Evolutionary conservation across 2,113 vertebrate genomes (phyloP).

Genomic region (Ameiurus melas): DNA sequence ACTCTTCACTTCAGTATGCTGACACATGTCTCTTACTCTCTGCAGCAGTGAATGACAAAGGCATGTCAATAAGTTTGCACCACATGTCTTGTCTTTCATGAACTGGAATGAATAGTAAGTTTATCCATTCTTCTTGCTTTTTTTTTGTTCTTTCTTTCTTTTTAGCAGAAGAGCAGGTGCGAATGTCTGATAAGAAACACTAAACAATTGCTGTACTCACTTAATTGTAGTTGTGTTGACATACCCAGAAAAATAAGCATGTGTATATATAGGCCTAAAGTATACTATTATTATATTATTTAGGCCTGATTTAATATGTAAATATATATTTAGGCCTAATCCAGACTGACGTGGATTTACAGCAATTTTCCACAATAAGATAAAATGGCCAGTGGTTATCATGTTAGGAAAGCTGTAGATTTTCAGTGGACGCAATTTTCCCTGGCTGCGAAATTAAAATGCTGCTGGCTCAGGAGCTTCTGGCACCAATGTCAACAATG

Average conservation of each 20-base stretch:
- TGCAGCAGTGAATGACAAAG: slow-evolving; percentile 38
- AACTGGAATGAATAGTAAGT: slow-evolving; percentile 49
- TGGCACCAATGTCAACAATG: slow-evolving; percentile 9
- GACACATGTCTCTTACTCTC: slow-evolving; percentile 33
- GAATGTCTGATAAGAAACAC: slow-evolving; percentile 50
- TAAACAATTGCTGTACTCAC: slow-evolving; percentile 21
- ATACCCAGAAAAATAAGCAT: slow-evolving; percentile 46
- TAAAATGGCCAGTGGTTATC: slow-evolving; percentile 51
- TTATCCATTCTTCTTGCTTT: slow-evolving; percentile 30
- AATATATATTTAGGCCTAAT: slow-evolving; percentile 50
- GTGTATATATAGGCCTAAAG: slow-evolving; percentile 44
- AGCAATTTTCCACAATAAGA: slow-evolving; percentile 40
- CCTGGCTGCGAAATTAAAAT: slow-evolving; percentile 15
- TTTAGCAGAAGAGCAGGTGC: slow-evolving; percentile 50
- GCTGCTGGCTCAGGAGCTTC: slow-evolving; percentile 14
- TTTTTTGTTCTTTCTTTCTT: neutral
- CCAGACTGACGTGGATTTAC: slow-evolving; percentile 58
- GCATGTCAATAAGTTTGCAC: slow-evolving; percentile 56
- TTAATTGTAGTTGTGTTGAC: slow-evolving; percentile 50
- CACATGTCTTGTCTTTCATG: slow-evolving; percentile 41
- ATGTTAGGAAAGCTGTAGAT: slow-evolving; percentile 46
- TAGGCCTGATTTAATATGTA: slow-evolving; percentile 36
- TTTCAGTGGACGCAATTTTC: slow-evolving; percentile 36
- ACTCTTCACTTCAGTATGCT: slow-evolving; percentile 38
- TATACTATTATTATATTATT: slow-evolving; percentile 22